These are phyloP conservation scores for Panzeria rudis DNA, from an alignment of 2,888 invertebrate species.

Conservation along the genomic window DNA sequence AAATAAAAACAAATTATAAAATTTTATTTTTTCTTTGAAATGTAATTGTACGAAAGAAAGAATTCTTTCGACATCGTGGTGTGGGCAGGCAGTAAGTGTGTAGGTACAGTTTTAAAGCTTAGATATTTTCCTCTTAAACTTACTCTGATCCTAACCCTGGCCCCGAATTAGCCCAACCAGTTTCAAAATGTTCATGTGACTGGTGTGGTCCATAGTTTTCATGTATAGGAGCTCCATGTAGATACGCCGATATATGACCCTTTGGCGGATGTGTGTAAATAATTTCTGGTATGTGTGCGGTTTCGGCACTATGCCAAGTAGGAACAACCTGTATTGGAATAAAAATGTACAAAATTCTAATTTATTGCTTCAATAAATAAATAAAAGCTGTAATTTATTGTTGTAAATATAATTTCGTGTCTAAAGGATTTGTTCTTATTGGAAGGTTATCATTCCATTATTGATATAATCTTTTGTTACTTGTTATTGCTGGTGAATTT, in stretches of 20 bases:
- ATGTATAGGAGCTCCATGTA: conserved; percentile 81
- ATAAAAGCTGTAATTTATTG: background rate
- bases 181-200: conserved; percentile 84
- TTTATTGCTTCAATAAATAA: background rate
- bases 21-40: too few species aligned
- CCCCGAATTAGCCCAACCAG: conserved; percentile 86
- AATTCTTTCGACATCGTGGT: too few species aligned
- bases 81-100: background rate
- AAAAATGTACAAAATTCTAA: background rate
- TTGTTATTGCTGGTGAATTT: background rate
- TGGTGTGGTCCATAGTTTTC: conserved; percentile 79
- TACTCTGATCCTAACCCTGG: conserved; percentile 87
- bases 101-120: background rate
- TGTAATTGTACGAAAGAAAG: too few species aligned
- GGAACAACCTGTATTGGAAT: conserved; percentile 76
- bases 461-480: background rate
- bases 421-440: background rate
- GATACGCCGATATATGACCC: conserved; percentile 80
- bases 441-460: background rate
- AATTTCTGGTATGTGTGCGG: conserved; percentile 79
- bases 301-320: conserved; percentile 79
- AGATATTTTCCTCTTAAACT: conserved; percentile 80
- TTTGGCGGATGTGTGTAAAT: conserved; percentile 83
- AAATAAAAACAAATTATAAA: background rate
- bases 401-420: background rate